Evolutionary conservation across 2,888 invertebrate species (phyloP), one percentile per base, ranked within the genome.

Genomic region (Galerucella calmariensis): DNA sequence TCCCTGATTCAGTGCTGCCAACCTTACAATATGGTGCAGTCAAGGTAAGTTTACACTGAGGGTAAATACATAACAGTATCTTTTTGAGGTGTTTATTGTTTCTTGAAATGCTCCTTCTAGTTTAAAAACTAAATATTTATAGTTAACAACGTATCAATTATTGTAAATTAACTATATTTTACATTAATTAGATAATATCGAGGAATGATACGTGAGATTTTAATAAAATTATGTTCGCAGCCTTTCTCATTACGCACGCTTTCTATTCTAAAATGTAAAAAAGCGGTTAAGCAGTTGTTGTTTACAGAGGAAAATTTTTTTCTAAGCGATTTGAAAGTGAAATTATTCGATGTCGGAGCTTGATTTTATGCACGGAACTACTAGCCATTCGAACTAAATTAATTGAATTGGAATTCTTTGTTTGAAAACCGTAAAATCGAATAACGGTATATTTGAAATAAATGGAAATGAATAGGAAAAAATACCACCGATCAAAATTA

Each of bases 251-350:
- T 59, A 27, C 27, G 27, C 59, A 59, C 27, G 24, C 59, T 59
- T 59, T 59, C 59, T 59, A 59, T 59, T 27, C 59, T 59, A 12
- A 59, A 59, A 59, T 27, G 27, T 27, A 12, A 59, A 59, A 59
- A 59, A 59, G 59, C 59, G 27, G 59, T 59, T 59, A 27, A 27
- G 24, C 59, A 59, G 59, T 27, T 59, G 59, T 59, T 14, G 8
- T 41, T 8, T 48, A 20, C 14, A 27, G 59, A 59, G 59, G 24
- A 59, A 27, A 27, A 27, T 24, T 59, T 59, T 20, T 59, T 27
- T 59, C 27, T 59, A 24, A 59, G 2, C 10, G 59, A 59, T 27
- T 27, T 59, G 59, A 59, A 59, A 59, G 59, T 59, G 59, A 59
- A 59, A 59, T 27, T 59, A 24, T 59, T 59, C 59, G 11, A 20